Evolutionary conservation across 2,113 vertebrate genomes (phyloP), one percentile per base, ranked within the genome.

Genomic region (Ceratotherium simum): DNA sequence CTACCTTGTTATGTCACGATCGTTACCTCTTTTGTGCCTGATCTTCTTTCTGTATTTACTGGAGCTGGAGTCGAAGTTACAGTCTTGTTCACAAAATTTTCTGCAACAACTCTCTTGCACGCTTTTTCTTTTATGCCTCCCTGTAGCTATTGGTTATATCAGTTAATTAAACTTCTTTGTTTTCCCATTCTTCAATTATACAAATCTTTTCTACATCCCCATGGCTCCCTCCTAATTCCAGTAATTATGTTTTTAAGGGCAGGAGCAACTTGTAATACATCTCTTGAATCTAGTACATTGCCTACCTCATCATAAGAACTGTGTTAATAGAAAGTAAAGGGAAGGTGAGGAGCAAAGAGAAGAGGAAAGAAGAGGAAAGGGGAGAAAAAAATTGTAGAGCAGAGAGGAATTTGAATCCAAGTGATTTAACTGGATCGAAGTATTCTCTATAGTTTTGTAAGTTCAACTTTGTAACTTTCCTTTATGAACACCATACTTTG

Each of bases 401-500:
- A 60, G 14, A 81, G 33, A 36, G 10, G 3, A 69, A 60, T 58
- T 2, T 79, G 48, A 83, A 95, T 83, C 17, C 18, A 46, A 80
- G 25, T 90, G 82, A 62, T 86, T 82, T 90, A 82, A 67, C 2
- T 75, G 51, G 58, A 51, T 10, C 29, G 36, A 84, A 11, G 7
- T 31, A 20, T 56, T 75, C 42, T 88, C 12, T 90, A 5, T 42
- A 83, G 54, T 78, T 4, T 36, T 62, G 12, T 3, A 86, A 56
- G 10, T 76, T 67, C 21, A 82, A 33, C 9, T 54, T 46, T 67
- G 2, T 48, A 64, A 3, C 20, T 65, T 80, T 83, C 84, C 86
- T 95, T 93, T 72, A 16, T 95, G 90, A 93, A 79, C 36, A 62
- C 90, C 72, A 96, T 11, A 46, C n/a, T 85, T 33, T 75, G 33